Evolutionary conservation across 2,888 invertebrate genomes (phyloP), one percentile per base, ranked within the genome.

Genomic region (Trichopria drosophilae): DNA sequence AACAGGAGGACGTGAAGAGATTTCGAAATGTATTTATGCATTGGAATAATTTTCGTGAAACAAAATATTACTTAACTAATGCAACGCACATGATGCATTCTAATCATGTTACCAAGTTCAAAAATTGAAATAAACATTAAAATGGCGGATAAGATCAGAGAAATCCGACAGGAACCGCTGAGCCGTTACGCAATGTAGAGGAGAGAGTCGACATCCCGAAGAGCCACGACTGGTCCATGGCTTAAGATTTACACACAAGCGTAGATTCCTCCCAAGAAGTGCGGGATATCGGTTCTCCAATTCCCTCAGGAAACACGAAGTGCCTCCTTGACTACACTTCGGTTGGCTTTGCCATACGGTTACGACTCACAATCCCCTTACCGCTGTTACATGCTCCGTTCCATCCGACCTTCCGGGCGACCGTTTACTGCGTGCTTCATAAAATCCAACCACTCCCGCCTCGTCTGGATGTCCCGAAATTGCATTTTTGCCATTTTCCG

Each of bases 261-360:
- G 53, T 35, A 45, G 48, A 50, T 45, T 44, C 47, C 34, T 42
- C 54, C 60, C 61, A 67, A 72, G 71, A 73, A 71, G 68, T 64
- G 53, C 61, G 64, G 66, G 59, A 65, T 71, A 72, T 72, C 66
- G 71, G 69, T 63, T 67, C 68, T 68, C 64, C 66, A 61, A 67
- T 66, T 67, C 68, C 67, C 65, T 58, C 24, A 64, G 69, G 68
- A 71, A 64, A 58, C 65, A 61, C 55, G 57, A 44, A 61, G 57
- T 55, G 64, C 63, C 70, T 65, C 66, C 65, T 65, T 65, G 65
- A 63, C 64, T 65, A 58, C 64, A 57, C 61, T 62, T 59, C 63
- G 64, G 56, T 65, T 62, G 59, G 57, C 62, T 62, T 63, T 58
- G 52, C 53, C 59, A 26, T 26, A 26, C 26, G 12, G 46, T 51